Base-by-base conservation (phyloP, 2,113 vertebrate genomes). In the Gallinago paraguaiae region DNA sequence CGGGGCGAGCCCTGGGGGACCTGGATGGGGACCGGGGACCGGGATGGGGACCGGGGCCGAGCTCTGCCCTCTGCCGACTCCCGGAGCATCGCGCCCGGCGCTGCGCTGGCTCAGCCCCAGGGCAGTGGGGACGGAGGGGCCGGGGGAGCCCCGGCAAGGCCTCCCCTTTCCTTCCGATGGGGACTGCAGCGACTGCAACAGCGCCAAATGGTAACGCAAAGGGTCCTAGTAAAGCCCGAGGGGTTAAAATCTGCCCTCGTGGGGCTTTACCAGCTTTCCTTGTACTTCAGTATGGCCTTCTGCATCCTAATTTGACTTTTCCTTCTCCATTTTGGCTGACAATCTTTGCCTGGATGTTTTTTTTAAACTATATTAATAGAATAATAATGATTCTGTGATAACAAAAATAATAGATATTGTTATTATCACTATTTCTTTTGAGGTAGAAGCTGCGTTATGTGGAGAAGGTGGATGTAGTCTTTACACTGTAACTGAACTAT, bases 141-240 rank as follows among this genome's bases (percentile, higher is more conserved):
- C 0, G 2, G 2, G 39, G 20, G 8, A 48, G 17, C 30, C 27
- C 1, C 2, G 25, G 25, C 18, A 17, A 56, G 13, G 39, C 1
- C 0, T 17, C 5, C 0, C 5, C 0, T 39, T 65, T 27, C 48
- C 0, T 12, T 19, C 14, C 1, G 5, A 0, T 18, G 63, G 23
- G 1, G 11, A 1, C 3, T 5, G 69, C 1, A 17, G 28, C n/a
- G 24, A 9, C 31, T 4, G 25, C 48, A 70, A 6, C 9, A 46
- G 61, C 75, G 57, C 27, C 50, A 2, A 13, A 14, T 1, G 19
- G 13, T 6, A 17, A 11, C 1, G 16, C 30, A 41, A 10, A 31
- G 15, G 18, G n/a, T 23, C 28, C 0, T 16, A 13, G 2, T 4
- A 54, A 45, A 80, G 30, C 25, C 41, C 3, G 1, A 33, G 31